Evolutionary conservation across 1,140 invertebrate genomes (phyloP), one percentile per base, ranked within the genome.

Genomic region (Paramacrobiotus metropolitanus): DNA sequence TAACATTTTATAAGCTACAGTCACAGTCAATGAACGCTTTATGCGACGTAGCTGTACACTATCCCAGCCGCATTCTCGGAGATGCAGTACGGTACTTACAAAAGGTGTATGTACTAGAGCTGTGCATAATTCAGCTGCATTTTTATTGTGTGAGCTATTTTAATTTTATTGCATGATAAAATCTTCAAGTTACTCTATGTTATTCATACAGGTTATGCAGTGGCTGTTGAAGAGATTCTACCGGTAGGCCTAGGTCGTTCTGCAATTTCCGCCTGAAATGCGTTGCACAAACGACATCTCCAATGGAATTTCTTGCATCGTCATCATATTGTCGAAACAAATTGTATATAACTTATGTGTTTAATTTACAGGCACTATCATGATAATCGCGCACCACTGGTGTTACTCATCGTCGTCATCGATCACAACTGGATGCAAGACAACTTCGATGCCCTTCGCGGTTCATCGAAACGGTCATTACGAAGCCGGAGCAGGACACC

Each of bases 381-480:
- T 9, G 67, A 63, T 34, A 68, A 66, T 65, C 78, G 84, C 64
- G 87, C 87, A 1, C 87, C 87, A 0, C 89, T 91, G 69, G 87
- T 88, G 83, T 86, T 91, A 83, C 82, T 87, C 2, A 87, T n/a
- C n/a, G n/a, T n/a, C n/a, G n/a, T n/a, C n/a, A 87, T 91, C 79
- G 86, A 90, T 65, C 90, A 87, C 9, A 91, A 89, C 73, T 92
- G 87, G 87, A 91, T 92, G 77, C 86, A 88, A 68, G 86, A 87
- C 9, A 55, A 55, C 48, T 28, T 18, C 48, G 48, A 55, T 24
- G 48, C 48, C 48, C 48, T 55, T 55, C 48, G 9, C 48, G 48
- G 4, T 55, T 55, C 48, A 55, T 55, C 48, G 48, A 55, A 24
- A 55, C 48, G 9, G 4, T 55, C 9, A 55, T 55, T 24, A 55